phyloP scores from a whole-genome alignment of 2,113 vertebrate species.

The Periophthalmodon schlosseri region DNA sequence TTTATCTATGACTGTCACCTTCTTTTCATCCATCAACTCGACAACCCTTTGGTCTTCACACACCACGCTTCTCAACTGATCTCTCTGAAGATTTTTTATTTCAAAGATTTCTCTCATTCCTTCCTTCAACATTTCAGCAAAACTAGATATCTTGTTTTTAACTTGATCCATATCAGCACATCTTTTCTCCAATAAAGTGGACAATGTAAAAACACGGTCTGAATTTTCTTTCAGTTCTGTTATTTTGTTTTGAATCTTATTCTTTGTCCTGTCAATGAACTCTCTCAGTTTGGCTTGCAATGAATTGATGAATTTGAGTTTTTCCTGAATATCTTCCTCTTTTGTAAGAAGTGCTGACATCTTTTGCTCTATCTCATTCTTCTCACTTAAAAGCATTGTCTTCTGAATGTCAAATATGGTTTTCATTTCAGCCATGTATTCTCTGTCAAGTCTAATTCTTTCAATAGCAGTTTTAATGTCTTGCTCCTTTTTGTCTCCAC shows the following conservation, averaged over 20 bases:
- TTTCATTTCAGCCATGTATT: slow-evolving; percentile 1
- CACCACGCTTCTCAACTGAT: neutral
- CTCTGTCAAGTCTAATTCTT: neutral
- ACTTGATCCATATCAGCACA: slow-evolving; percentile 1
- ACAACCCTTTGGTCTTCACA: neutral
- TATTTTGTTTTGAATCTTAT: neutral
- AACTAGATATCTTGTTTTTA: neutral
- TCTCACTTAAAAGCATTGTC: slow-evolving; percentile 6
- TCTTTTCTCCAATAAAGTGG: neutral
- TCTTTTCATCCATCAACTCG: neutral
- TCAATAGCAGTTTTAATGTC: neutral
- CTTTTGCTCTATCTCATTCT: neutral
- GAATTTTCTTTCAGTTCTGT: neutral
- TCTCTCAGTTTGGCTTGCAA: neutral
- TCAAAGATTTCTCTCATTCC: neutral
- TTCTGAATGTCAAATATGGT: slow-evolving; percentile 7
- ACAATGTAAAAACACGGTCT: neutral
- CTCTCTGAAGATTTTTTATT: neutral
- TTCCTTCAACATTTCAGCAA: neutral
- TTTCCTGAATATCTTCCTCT: neutral
- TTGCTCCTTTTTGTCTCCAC: neutral
- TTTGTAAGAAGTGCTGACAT: neutral
- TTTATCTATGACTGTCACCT: neutral
- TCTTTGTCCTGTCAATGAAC: neutral
- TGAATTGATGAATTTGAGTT: neutral